Conservation (phyloP, 1,140 invertebrate genomes). For the Aphelenchoides besseyi region DNA sequence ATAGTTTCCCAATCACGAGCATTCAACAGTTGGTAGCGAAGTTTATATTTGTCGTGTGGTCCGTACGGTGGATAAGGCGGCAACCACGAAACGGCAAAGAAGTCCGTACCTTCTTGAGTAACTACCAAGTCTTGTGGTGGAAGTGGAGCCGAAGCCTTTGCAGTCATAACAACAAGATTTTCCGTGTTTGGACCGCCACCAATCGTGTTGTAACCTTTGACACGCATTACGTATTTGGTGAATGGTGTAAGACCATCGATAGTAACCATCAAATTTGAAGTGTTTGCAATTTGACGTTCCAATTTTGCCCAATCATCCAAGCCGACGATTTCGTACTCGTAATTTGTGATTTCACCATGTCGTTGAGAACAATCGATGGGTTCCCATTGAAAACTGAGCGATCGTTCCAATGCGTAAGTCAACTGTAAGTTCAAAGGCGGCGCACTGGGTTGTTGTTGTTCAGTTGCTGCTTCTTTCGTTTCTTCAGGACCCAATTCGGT, state of each 20-base stretch:
- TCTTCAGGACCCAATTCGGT: slow-evolving; percentile 62
- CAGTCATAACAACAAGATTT: slow-evolving; percentile 62
- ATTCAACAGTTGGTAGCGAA: slow-evolving; percentile 57
- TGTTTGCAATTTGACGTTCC: slow-evolving; percentile 62
- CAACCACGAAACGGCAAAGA: slow-evolving; percentile 57
- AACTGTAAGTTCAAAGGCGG: slow-evolving; percentile 59
- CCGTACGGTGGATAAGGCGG: slow-evolving; percentile 59
- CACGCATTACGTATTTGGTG: slow-evolving; percentile 57
- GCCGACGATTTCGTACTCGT: slow-evolving; percentile 62
- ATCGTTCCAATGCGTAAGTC: slow-evolving; percentile 60
- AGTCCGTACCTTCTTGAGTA: slow-evolving; percentile 61
- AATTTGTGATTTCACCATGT: slow-evolving; percentile 59
- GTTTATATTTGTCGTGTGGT: slow-evolving; percentile 61
- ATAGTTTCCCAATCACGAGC: slow-evolving; percentile 50
- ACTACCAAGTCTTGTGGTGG: slow-evolving; percentile 62
- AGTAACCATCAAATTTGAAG: slow-evolving; percentile 54
- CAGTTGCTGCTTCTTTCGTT: slow-evolving; percentile 57
- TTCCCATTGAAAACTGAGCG: slow-evolving; percentile 61
- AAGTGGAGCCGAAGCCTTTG: slow-evolving; percentile 61
- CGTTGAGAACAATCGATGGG: slow-evolving; percentile 62
- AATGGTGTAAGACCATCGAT: slow-evolving; percentile 62
- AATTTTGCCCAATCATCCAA: slow-evolving; percentile 62
- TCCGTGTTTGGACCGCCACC: slow-evolving; percentile 60
- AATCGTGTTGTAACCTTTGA: slow-evolving; percentile 33
- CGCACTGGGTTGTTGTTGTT: slow-evolving; percentile 60